phyloP scores from a whole-genome alignment of 2,888 invertebrate genomes.

The Noctua fimbriata region DNA sequence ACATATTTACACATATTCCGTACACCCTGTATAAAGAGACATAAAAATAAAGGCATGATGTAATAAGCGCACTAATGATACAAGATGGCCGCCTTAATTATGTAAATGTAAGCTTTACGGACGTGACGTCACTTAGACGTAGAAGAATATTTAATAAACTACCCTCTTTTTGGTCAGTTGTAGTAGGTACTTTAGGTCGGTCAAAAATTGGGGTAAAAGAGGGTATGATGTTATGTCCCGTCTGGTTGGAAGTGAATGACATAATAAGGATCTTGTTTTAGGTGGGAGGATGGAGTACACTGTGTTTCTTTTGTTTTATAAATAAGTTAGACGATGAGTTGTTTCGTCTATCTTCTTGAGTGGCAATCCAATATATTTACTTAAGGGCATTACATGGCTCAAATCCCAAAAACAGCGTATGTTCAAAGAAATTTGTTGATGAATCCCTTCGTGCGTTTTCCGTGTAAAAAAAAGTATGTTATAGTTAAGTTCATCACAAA shows the following conservation, averaged over 20 bases:
- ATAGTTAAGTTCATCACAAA: no score
- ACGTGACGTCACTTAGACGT: slow-evolving; percentile 58
- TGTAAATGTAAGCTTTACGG: slow-evolving; percentile 62
- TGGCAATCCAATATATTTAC: not conserved
- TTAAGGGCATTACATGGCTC: no score
- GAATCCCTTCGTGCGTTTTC: no score
- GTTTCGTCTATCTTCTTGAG: not conserved
- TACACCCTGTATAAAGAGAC: slow-evolving; percentile 43
- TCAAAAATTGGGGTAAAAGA: slow-evolving; percentile 36
- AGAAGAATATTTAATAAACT: slow-evolving; percentile 68
- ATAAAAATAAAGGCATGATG: slow-evolving; percentile 60
- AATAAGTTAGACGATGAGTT: not conserved
- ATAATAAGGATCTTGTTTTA: slow-evolving; percentile 24
- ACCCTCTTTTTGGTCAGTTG: slow-evolving; percentile 57
- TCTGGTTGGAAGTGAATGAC: slow-evolving; percentile 21
- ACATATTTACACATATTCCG: slow-evolving; percentile 36
- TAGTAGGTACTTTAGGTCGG: slow-evolving; percentile 17
- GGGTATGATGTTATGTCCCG: slow-evolving; percentile 28
- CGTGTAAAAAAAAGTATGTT: no score
- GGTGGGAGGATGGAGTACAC: not conserved
- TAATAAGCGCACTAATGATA: slow-evolving; percentile 50
- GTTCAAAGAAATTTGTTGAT: no score
- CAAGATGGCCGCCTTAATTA: slow-evolving; percentile 66
- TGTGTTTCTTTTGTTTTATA: not conserved
- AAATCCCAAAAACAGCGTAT: no score